These are phyloP conservation scores for Drosophila mimica DNA, from an alignment of 2,888 invertebrate genomes.

Conservation along the genomic window DNA sequence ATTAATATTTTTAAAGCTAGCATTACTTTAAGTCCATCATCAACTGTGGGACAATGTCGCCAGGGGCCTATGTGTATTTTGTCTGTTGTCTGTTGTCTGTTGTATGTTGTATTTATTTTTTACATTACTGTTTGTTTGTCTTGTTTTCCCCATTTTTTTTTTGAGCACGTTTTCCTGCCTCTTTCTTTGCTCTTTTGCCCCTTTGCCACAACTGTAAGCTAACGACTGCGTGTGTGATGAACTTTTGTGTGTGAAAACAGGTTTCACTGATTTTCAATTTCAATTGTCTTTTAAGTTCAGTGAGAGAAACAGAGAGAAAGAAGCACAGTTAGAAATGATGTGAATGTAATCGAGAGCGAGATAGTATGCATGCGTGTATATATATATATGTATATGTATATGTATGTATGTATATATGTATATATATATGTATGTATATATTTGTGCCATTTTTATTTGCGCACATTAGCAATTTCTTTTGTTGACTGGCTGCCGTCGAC, in stretches of 20 bases:
- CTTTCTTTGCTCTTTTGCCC: background rate
- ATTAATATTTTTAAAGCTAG: background rate
- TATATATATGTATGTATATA: constrained; percentile 4
- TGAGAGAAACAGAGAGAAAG: constrained; percentile 15
- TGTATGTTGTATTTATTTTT: background rate
- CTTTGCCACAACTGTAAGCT: background rate
- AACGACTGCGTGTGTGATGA: constrained; percentile 47
- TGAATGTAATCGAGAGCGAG: constrained; percentile 13
- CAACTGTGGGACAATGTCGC: background rate
- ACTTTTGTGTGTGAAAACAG: constrained; percentile 66
- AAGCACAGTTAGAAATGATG: constrained; percentile 6
- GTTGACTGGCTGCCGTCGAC: constrained; percentile 57
- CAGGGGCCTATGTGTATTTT: background rate
- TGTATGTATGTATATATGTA: background rate
- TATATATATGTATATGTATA: background rate
- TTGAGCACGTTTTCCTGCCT: constrained; percentile 5
- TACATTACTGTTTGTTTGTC: constrained; percentile 8
- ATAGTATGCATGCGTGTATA: background rate
- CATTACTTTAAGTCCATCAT: background rate
- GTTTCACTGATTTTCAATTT: constrained; percentile 77
- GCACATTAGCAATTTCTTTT: constrained; percentile 77
- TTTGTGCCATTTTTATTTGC: constrained; percentile 75
- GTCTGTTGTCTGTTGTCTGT: background rate
- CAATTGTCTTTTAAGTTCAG: constrained; percentile 62
- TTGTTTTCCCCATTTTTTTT: constrained; percentile 37